Evolutionary conservation across 2,888 invertebrate species (phyloP).

Genomic region (Margaritifera margaritifera): DNA sequence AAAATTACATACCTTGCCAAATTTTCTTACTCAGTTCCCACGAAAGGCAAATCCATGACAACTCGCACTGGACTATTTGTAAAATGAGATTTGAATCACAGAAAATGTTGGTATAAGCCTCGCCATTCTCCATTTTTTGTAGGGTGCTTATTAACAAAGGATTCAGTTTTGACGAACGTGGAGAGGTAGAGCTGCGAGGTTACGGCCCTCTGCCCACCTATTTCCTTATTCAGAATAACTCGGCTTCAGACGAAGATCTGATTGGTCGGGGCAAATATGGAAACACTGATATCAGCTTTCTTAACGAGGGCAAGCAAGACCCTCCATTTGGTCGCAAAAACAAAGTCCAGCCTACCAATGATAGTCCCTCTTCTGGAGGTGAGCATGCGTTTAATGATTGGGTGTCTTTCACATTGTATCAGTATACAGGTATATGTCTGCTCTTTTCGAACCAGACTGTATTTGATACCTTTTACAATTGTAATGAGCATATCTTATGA

Average conservation of each 20-base stretch:
- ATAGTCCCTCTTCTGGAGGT: constrained; percentile 35
- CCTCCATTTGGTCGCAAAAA: constrained; percentile 25
- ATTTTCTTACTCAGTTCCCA: too few species aligned
- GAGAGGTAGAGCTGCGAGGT: constrained; percentile 50
- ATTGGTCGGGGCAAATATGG: constrained; percentile 26
- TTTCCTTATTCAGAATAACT: constrained; percentile 44
- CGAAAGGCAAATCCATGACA: too few species aligned
- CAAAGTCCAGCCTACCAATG: constrained; percentile 26
- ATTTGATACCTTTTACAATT: too few species aligned
- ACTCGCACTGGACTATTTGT: too few species aligned
- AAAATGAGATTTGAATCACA: background rate
- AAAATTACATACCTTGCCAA: too few species aligned
- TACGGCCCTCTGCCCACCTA: constrained; percentile 47
- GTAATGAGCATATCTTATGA: too few species aligned
- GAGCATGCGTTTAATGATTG: constrained; percentile 1
- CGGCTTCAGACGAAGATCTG: constrained; percentile 35
- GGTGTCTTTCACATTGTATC: too few species aligned
- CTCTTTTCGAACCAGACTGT: too few species aligned
- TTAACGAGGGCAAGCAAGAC: constrained; percentile 36
- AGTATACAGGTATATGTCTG: too few species aligned
- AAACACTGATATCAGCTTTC: constrained; percentile 31
- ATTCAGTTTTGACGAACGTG: constrained; percentile 50
- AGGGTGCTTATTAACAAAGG: constrained; percentile 44
- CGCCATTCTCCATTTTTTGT: background rate
- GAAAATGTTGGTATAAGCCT: background rate